These are phyloP conservation scores for Cephus sareptanus DNA, from an alignment of 2,888 invertebrate genomes.

Conservation along the genomic window DNA sequence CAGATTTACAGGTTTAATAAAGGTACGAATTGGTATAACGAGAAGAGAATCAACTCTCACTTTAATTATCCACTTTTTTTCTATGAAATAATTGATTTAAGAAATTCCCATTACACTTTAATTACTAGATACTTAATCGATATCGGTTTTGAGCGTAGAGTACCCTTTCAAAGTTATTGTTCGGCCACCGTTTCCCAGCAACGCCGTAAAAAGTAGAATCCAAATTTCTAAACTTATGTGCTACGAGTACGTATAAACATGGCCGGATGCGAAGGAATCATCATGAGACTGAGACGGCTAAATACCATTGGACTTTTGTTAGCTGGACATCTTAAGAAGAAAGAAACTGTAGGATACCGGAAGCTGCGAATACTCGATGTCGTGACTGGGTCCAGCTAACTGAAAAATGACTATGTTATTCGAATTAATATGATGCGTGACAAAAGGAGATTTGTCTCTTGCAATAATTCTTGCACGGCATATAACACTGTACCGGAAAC, in stretches of 20 bases:
- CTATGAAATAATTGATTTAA: slow-evolving; percentile 49
- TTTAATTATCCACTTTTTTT: slow-evolving; percentile 40
- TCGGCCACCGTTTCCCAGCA: not conserved
- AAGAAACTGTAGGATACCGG: not conserved
- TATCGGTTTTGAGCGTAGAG: slow-evolving; percentile 48
- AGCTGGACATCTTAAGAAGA: slow-evolving; percentile 27
- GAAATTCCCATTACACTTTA: slow-evolving; percentile 51
- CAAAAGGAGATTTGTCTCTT: not conserved
- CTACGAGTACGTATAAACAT: slow-evolving; percentile 45
- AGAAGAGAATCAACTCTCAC: not conserved
- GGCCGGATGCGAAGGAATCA: slow-evolving; percentile 53
- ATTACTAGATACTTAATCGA: not conserved
- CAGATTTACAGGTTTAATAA: slow-evolving; percentile 1
- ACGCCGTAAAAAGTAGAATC: not conserved
- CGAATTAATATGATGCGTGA: not conserved
- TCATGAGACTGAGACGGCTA: slow-evolving; percentile 31
- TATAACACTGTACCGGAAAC: not conserved
- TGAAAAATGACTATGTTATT: not conserved
- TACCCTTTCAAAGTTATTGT: slow-evolving; percentile 29
- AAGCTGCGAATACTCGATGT: not conserved
- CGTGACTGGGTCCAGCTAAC: not conserved
- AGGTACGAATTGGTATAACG: not conserved
- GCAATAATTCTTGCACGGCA: not conserved
- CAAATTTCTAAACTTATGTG: slow-evolving; percentile 14
- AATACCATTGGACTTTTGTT: slow-evolving; percentile 22